phyloP scores from a whole-genome alignment of 2,888 invertebrate species.

The Nomada fabriciana region DNA sequence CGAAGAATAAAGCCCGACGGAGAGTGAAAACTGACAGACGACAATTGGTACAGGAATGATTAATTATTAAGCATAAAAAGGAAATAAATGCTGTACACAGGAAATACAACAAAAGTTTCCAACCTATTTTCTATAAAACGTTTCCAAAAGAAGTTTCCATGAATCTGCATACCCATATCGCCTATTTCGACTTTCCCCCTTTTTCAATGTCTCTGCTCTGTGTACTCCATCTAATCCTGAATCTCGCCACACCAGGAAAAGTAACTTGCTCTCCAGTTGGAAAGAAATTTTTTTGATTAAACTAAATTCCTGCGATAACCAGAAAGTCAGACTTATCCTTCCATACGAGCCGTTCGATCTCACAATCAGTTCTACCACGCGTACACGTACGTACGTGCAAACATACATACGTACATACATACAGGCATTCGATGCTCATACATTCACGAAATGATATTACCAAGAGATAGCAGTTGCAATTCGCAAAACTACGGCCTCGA shows the following conservation, averaged over 20 bases:
- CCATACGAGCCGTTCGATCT: conserved; percentile 21
- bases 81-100: no score
- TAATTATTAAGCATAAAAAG: no score
- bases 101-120: no score
- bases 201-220: background rate
- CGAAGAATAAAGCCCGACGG: no score
- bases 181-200: background rate
- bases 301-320: conserved; percentile 24
- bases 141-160: no score
- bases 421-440: background rate
- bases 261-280: conserved; percentile 2
- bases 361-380: conserved; percentile 13
- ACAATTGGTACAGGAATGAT: no score
- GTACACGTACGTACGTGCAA: background rate
- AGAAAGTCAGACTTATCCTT: background rate
- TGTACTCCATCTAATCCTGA: background rate
- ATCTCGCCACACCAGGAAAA: background rate
- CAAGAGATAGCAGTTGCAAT: conserved; percentile 28
- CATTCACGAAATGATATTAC: background rate
- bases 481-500: conserved; percentile 27
- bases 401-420: no score
- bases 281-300: conserved; percentile 28
- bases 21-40: no score
- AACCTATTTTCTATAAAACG: no score
- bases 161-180: no score